Conservation (phyloP, 2,888 invertebrate species). For the Drosophila quinaria region DNA sequence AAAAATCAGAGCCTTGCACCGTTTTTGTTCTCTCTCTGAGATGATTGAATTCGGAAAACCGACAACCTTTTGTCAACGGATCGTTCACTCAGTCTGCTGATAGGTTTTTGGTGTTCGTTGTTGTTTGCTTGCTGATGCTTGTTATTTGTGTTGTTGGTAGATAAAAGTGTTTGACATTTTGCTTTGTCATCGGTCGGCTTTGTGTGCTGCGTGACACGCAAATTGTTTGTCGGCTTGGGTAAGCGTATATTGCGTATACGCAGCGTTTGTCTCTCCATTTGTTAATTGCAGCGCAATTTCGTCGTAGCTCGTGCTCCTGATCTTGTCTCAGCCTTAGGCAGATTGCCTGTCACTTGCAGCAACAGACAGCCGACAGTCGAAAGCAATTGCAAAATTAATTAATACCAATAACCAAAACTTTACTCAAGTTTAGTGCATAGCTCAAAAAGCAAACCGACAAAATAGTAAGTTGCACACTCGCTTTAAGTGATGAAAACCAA, state of each 20-base stretch:
- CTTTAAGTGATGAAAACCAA: constrained; percentile 53
- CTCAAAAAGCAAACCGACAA: constrained; percentile 12
- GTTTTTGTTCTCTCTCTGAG: neutral
- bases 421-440: constrained; percentile 21
- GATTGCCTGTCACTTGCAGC: constrained; percentile 62
- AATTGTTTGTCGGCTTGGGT: constrained; percentile 44
- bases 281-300: constrained; percentile 44
- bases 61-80: constrained; percentile 18
- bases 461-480: constrained; percentile 39
- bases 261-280: constrained; percentile 27
- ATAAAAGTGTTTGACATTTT: constrained; percentile 24
- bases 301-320: neutral
- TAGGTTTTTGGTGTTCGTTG: constrained; percentile 6
- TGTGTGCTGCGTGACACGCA: constrained; percentile 44
- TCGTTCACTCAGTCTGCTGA: constrained; percentile 14
- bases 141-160: neutral
- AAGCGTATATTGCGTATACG: constrained; percentile 54
- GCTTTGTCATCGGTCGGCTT: constrained; percentile 62
- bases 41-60: neutral
- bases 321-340: constrained; percentile 29
- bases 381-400: constrained; percentile 73
- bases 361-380: constrained; percentile 7
- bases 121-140: neutral
- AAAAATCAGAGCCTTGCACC: neutral
- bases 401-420: constrained; percentile 53